Evolutionary conservation across 2,113 vertebrate genomes (phyloP).

Genomic region (Neofelis nebulosa): DNA sequence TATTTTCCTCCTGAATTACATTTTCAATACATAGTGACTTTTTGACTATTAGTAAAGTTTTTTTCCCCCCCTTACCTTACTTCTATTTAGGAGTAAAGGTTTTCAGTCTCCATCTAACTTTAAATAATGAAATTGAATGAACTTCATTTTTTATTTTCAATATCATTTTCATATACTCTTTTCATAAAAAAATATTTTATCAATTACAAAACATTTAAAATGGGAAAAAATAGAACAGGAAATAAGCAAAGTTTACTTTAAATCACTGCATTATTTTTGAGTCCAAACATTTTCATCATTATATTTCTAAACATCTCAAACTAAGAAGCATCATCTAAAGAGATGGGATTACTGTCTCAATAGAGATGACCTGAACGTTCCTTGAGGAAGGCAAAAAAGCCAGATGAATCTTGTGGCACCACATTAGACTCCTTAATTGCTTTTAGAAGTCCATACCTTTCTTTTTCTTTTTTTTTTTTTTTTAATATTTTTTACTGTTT

Average conservation of each 20-base stretch:
- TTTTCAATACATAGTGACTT: background rate
- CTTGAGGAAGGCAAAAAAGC: background rate
- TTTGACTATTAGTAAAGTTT: background rate
- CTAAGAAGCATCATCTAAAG: background rate
- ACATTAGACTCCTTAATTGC: background rate
- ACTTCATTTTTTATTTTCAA: background rate
- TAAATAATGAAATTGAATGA: background rate
- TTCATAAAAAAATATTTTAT: too few relatives aligned
- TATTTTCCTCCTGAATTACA: background rate
- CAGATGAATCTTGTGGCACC: background rate
- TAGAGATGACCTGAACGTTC: background rate
- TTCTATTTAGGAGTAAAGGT: background rate
- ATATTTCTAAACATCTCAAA: background rate
- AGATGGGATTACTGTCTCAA: background rate
- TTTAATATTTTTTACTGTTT: too few relatives aligned
- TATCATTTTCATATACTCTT: too few relatives aligned
- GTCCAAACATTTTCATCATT: background rate
- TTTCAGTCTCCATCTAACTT: background rate
- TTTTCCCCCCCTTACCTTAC: background rate
- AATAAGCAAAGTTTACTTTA: too few relatives aligned
- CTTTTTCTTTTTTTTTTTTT: too few relatives aligned
- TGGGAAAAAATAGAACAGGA: too few relatives aligned
- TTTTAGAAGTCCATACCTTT: background rate
- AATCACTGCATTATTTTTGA: background rate
- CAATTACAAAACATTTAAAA: too few relatives aligned